Percentiles rank a stretch among this genome's conserved stretches.
Conservation (phyloP, 1,140 invertebrate species). For the Plectrocnemia conspersa region DNA sequence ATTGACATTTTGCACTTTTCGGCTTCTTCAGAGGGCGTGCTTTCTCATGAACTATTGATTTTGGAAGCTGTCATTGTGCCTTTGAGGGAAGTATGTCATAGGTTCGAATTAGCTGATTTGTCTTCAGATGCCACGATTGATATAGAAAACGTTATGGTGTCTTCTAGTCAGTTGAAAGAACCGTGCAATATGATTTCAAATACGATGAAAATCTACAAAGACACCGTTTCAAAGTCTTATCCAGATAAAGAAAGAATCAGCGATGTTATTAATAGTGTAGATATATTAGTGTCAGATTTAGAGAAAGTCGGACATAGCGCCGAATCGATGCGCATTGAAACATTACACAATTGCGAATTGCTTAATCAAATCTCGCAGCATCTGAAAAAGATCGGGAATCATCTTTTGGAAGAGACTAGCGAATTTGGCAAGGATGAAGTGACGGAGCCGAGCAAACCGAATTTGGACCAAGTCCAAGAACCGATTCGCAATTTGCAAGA, state of each 20-base stretch:
- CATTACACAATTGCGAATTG: slow-evolving; percentile 13
- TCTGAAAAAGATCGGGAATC: slow-evolving; percentile 19
- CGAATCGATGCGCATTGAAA: background rate
- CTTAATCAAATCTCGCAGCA: slow-evolving; percentile 23
- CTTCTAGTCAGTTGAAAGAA: slow-evolving; percentile 1
- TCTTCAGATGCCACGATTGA: slow-evolving; percentile 8
- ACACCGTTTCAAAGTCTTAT: background rate
- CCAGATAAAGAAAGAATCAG: background rate
- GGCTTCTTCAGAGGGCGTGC: background rate
- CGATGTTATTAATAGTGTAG: too few species aligned
- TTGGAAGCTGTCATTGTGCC: slow-evolving; percentile 30
- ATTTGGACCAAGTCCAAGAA: slow-evolving; percentile 23
- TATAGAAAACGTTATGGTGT: slow-evolving; percentile 3
- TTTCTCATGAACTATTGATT: slow-evolving; percentile 13
- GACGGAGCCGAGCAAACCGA: slow-evolving; percentile 10
- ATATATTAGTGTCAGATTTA: slow-evolving; percentile 6
- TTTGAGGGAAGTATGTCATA: slow-evolving; percentile 29
- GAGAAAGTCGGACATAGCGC: slow-evolving; percentile 1
- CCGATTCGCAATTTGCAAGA: slow-evolving; percentile 32
- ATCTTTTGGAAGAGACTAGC: background rate
- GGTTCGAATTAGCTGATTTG: slow-evolving; percentile 27
- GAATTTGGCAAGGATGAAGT: slow-evolving; percentile 5
- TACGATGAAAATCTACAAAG: slow-evolving; percentile 4
- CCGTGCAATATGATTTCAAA: background rate
- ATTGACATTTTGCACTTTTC: slow-evolving; percentile 27